Evolutionary conservation across 35 echinoderm and acorn worm genomes (phyloP).

Genomic region (Ophiothrix spiculata): DNA sequence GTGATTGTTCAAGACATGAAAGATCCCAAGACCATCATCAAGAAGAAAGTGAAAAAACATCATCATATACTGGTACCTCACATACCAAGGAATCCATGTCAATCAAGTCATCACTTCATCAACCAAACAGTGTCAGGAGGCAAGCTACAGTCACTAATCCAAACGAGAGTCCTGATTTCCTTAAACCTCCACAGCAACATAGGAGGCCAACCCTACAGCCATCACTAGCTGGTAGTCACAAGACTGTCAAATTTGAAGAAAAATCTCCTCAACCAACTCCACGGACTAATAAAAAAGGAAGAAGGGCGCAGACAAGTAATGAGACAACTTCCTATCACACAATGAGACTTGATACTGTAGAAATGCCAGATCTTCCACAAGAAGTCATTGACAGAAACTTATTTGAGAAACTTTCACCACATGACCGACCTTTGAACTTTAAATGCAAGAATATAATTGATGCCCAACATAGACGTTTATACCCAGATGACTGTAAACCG

Average conservation of each 20-base stretch:
- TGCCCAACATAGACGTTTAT: conserved; percentile 72
- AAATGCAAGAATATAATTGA: conserved; percentile 99
- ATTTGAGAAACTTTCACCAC: conserved; percentile 58
- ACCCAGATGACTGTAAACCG: conserved; percentile 41
- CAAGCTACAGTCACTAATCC: neutral
- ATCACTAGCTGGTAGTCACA: neutral
- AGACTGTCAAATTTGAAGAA: neutral
- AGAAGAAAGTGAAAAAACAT: neutral
- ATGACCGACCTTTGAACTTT: conserved; percentile 80
- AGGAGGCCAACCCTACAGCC: neutral
- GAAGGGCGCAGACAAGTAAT: neutral
- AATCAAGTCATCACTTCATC: neutral
- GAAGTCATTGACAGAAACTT: conserved; percentile 78
- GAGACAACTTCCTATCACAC: neutral
- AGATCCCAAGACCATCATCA: neutral
- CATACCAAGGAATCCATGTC: neutral
- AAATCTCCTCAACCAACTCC: neutral
- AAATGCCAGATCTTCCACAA: conserved; percentile 53
- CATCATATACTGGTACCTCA: too few species aligned
- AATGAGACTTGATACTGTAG: neutral
- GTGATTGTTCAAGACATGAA: neutral
- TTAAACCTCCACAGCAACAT: neutral
- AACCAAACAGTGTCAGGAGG: neutral
- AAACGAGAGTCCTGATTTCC: neutral
- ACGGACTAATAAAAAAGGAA: neutral